Conservation (phyloP, 2,113 vertebrate genomes). For the Callipepla squamata region DNA sequence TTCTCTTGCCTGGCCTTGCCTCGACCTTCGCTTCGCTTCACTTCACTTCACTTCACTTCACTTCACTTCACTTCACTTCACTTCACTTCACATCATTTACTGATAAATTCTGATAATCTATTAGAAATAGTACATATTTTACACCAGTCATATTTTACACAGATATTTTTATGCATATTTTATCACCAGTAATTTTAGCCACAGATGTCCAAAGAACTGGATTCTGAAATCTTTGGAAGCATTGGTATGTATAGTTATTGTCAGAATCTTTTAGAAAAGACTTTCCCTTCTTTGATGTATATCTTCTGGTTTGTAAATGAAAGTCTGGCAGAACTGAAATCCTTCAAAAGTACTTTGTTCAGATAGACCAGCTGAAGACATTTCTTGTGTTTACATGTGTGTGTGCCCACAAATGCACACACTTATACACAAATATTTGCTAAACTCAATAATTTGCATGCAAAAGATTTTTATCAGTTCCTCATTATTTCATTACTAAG, state of each 20-base stretch:
- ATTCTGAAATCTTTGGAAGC: background rate
- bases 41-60: too few relatives aligned
- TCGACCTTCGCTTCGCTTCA: background rate
- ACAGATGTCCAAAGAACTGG: accelerated
- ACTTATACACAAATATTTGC: background rate
- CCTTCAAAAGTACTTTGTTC: background rate
- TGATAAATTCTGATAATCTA: background rate
- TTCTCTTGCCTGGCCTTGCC: too few relatives aligned
- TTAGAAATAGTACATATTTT: background rate
- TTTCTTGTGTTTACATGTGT: background rate
- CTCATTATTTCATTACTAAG: slow-evolving; percentile 61
- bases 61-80: too few relatives aligned
- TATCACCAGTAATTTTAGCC: accelerated
- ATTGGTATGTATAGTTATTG: accelerated
- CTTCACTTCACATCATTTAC: too few relatives aligned
- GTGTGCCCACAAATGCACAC: accelerated
- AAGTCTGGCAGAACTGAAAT: background rate
- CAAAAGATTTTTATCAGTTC: slow-evolving; percentile 35
- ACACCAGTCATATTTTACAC: background rate
- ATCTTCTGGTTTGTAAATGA: accelerated
- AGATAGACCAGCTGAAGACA: background rate
- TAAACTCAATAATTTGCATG: background rate
- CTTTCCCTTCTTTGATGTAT: background rate
- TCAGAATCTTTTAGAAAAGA: background rate
- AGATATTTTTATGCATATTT: background rate